These are phyloP conservation scores for Alosa alosa DNA, from an alignment of 2,113 vertebrate genomes.

Conservation along the genomic window DNA sequence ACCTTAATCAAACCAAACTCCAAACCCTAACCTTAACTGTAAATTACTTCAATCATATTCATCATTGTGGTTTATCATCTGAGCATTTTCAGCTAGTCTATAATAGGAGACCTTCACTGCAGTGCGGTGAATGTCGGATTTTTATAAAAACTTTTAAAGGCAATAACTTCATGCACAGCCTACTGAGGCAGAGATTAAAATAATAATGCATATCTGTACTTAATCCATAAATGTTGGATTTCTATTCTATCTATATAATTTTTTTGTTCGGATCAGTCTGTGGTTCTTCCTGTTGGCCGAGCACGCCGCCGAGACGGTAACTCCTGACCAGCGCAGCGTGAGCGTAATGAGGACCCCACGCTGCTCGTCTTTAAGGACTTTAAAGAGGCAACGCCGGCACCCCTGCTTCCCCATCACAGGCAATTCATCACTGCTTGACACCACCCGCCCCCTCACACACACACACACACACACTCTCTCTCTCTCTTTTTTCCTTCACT, in stretches of 20 bases:
- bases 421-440: not conserved
- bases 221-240: too few relatives aligned
- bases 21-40: too few relatives aligned
- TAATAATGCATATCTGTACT: too few relatives aligned
- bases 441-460: not conserved
- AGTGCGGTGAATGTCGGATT: too few relatives aligned
- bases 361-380: not conserved
- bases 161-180: too few relatives aligned
- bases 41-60: too few relatives aligned
- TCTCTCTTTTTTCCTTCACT: not conserved
- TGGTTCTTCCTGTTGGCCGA: constrained; percentile 1
- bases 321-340: not conserved
- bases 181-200: too few relatives aligned
- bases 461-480: not conserved
- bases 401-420: not conserved
- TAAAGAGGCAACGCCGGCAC: not conserved
- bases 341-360: not conserved
- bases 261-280: not conserved
- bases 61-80: too few relatives aligned
- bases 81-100: too few relatives aligned
- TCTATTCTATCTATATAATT: not conserved
- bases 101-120: too few relatives aligned
- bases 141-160: too few relatives aligned
- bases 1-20: too few relatives aligned
- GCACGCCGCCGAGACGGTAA: not conserved